A percentile compares a stretch with the other conserved stretches of the same genome.
Conservation (phyloP, 2,797 vertebrate genomes). For the Apodemus agrarius region DNA sequence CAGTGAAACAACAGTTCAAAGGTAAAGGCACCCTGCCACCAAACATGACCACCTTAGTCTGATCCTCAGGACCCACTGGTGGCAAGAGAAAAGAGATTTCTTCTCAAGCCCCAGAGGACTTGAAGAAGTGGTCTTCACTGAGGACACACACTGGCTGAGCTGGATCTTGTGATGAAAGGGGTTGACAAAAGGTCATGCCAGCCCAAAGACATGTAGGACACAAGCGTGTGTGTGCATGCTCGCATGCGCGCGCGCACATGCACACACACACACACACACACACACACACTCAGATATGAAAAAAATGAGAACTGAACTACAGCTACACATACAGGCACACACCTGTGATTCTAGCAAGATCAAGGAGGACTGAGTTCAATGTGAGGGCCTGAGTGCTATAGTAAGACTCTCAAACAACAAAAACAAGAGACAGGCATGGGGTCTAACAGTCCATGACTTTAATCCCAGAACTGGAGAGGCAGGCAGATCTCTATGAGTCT, state of each 20-base stretch:
- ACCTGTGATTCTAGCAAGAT: neutral
- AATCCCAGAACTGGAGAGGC: neutral
- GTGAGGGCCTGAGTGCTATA: neutral
- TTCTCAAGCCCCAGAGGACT: neutral
- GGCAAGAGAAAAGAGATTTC: neutral
- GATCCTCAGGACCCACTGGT: neutral
- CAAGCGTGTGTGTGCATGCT: too few species aligned
- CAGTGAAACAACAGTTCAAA: neutral
- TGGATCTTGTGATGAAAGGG: neutral
- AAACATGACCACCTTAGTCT: neutral
- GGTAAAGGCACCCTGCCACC: neutral
- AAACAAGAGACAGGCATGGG: neutral
- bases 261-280: neutral
- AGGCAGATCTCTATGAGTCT: neutral
- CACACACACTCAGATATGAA: too few species aligned
- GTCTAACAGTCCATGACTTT: neutral
- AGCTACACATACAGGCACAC: neutral
- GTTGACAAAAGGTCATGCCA: conserved; percentile 37
- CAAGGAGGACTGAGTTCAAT: neutral
- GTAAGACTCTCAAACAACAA: neutral
- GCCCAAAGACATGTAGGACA: conserved; percentile 7
- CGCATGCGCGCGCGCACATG: too few species aligned
- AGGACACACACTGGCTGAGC: neutral
- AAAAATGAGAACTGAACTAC: neutral
- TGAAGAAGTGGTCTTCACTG: neutral